Evolutionary conservation across 2,113 vertebrate genomes (phyloP), one percentile per base, ranked within the genome.

Genomic region (Bufo bufo): DNA sequence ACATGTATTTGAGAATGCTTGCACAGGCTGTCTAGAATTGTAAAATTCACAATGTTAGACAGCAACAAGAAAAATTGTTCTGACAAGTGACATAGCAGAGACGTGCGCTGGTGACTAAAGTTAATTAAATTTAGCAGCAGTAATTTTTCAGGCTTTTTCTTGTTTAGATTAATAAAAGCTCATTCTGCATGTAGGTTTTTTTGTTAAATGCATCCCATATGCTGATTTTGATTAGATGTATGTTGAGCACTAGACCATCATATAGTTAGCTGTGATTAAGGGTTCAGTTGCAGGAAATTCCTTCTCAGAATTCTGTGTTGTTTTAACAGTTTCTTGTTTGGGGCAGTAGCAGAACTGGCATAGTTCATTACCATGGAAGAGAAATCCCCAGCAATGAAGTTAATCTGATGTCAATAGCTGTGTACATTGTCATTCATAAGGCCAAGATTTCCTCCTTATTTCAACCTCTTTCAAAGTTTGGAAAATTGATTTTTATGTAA

Each of bases 71-170:
- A 80, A 58, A 77, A 54, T 50, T 17, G 0, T 83, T 91, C 89
- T 91, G 89, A 90, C 87, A 91, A 63, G 72, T 50, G 80, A 80
- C 69, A 45, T 82, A 16, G 87, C 85, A 78, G 87, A 88, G 85
- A 89, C 86, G 65, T 89, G 63, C 85, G 83, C 83, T 84, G 90
- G 77, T 90, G 89, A 82, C 89, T 89, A 61, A 88, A 92, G 90
- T 89, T 92, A 91, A 92, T 92, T 90, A 90, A 92, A 87, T 92
- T 92, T 90, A 92, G 89, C 84, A 77, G 90, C 87, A 89, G 89
- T 91, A 90, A 91, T 87, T 87, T 75, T 82, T 87, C 66, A 66
- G 85, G 47, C 85, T 79, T 87, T 80, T 77, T 71, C 56, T 83
- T 84, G 72, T 89, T 89, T 89, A 84, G 81, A 75, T 89, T 89